Conservation (phyloP, 2,113 vertebrate genomes). For the Cephalopterus ornatus region DNA sequence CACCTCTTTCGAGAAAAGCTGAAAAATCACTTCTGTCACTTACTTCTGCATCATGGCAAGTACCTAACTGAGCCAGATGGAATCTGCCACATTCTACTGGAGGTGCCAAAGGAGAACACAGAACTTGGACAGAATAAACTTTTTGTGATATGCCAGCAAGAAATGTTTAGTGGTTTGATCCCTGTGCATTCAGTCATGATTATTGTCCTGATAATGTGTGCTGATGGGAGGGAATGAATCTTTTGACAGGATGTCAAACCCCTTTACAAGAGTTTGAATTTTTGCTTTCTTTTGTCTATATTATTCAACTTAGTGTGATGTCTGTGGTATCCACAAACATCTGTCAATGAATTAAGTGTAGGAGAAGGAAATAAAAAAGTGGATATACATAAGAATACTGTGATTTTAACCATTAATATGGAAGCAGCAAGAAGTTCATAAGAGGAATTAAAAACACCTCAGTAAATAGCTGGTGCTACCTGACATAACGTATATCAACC, state of each 20-base stretch:
- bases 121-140: neutral
- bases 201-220: neutral
- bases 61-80: neutral
- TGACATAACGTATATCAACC: neutral
- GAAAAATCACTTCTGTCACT: neutral
- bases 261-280: neutral
- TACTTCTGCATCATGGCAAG: neutral
- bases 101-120: neutral
- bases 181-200: neutral
- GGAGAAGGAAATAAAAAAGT: neutral
- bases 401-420: neutral
- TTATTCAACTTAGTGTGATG: neutral
- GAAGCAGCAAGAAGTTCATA: neutral
- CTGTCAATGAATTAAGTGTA: neutral
- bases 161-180: neutral
- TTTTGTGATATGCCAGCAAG: neutral
- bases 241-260: neutral
- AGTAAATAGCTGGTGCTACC: neutral
- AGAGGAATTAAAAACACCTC: neutral
- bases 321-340: neutral
- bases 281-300: neutral
- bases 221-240: neutral
- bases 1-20: neutral
- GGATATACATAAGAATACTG: neutral
- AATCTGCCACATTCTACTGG: neutral